A percentile compares a stretch with the other conserved stretches of the same genome.
These are phyloP conservation scores for Atta colombica DNA, from an alignment of 1,140 invertebrate genomes.

Conservation along the genomic window DNA sequence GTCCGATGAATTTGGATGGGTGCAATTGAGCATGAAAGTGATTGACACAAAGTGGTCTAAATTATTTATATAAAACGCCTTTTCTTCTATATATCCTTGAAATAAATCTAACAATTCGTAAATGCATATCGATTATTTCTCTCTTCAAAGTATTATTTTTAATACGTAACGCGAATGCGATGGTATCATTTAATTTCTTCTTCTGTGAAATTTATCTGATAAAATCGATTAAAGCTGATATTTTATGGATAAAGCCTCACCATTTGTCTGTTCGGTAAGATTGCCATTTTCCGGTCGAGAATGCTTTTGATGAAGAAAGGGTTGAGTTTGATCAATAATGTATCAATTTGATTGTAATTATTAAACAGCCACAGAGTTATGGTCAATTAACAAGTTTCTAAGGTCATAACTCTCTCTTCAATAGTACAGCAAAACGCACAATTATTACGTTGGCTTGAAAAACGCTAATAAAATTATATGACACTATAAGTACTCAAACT, in stretches of 20 bases:
- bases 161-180: not conserved
- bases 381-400: constrained; percentile 14
- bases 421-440: not conserved
- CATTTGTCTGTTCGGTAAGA: not conserved
- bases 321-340: constrained; percentile 16
- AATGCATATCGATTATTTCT: not conserved
- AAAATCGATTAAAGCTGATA: not conserved
- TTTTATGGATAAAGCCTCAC: not conserved
- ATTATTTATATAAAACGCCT: constrained; percentile 13
- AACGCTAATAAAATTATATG: not conserved
- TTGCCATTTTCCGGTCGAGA: not conserved
- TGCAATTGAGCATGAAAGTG: constrained; percentile 16
- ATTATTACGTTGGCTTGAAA: not conserved
- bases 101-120: not conserved
- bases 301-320: not conserved
- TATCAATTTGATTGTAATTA: constrained; percentile 27
- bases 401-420: not conserved
- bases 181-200: constrained; percentile 1
- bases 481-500: not conserved
- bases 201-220: not conserved
- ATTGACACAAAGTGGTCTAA: not conserved
- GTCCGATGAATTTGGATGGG: not conserved
- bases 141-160: not conserved
- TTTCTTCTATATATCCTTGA: no score
- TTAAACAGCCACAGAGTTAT: not conserved